Percentiles rank a stretch among this genome's conserved stretches.
These are phyloP conservation scores for Babyrousa celebensis DNA, from an alignment of 2,797 vertebrate species.

Conservation along the genomic window DNA sequence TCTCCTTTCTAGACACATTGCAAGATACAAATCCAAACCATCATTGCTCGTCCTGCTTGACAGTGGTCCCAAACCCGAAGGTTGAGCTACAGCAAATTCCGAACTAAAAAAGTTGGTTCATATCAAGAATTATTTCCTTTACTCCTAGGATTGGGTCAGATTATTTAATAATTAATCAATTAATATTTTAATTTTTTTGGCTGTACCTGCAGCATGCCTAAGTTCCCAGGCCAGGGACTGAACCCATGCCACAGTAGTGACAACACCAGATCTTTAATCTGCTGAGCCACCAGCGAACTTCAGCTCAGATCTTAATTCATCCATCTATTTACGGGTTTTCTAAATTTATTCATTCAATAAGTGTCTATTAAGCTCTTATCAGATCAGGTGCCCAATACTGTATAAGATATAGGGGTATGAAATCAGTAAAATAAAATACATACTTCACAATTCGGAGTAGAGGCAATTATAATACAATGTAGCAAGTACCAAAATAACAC, in stretches of 20 bases:
- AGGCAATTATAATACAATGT: not conserved
- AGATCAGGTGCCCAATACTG: not conserved
- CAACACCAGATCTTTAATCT: too few species aligned
- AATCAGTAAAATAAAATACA: slow-evolving; percentile 19
- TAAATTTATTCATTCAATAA: slow-evolving; percentile 54
- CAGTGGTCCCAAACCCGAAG: not conserved
- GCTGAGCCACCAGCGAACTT: too few species aligned
- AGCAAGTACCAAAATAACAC: slow-evolving; percentile 1
- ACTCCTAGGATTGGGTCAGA: not conserved
- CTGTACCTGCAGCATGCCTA: too few species aligned
- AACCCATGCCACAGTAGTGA: too few species aligned
- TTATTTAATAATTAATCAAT: not conserved
- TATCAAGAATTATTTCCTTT: not conserved
- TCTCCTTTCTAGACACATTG: not conserved
- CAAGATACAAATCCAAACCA: not conserved
- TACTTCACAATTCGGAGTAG: not conserved
- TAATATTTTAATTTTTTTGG: too few species aligned
- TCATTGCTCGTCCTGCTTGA: not conserved
- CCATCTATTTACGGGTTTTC: not conserved
- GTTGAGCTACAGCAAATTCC: not conserved
- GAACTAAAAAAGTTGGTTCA: slow-evolving; percentile 14
- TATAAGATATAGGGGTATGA: not conserved
- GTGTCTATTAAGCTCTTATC: slow-evolving; percentile 44
- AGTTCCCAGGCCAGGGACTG: too few species aligned
- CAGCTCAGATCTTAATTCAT: slow-evolving; percentile 29